A percentile compares a stretch with the other conserved stretches of the same genome.
phyloP scores from a whole-genome alignment of 1,140 invertebrate species.

The Pseudomyrmex dendroicus region DNA sequence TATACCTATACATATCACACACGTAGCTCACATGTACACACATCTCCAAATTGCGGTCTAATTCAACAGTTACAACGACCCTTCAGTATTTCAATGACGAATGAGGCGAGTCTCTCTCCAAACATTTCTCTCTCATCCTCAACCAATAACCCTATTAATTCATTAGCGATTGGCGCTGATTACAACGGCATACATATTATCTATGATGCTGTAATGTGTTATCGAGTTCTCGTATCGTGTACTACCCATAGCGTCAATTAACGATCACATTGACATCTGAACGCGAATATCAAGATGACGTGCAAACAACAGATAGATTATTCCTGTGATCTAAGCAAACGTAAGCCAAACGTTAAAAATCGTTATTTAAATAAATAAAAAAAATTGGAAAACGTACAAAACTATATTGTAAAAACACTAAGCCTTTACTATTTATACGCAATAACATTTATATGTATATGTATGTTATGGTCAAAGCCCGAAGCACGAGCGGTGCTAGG shows the following conservation, averaged over 20 bases:
- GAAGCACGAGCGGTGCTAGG: too few relatives aligned
- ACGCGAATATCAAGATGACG: neutral
- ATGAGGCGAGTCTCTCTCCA: slow-evolving; percentile 2
- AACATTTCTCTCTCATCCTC: slow-evolving; percentile 43
- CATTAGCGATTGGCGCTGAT: slow-evolving; percentile 69
- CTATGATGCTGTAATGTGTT: slow-evolving; percentile 57
- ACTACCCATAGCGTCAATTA: slow-evolving; percentile 48
- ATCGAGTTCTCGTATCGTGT: slow-evolving; percentile 49
- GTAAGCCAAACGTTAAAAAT: neutral
- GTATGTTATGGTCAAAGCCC: too few relatives aligned
- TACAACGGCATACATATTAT: slow-evolving; percentile 67
- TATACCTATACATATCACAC: too few relatives aligned
- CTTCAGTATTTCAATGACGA: slow-evolving; percentile 11
- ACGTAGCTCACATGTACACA: neutral
- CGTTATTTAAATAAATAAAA: slow-evolving; percentile 1
- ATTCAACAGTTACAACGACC: neutral
- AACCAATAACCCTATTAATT: slow-evolving; percentile 69
- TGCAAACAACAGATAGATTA: slow-evolving; percentile 14
- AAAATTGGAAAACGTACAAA: too few relatives aligned
- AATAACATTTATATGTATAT: too few relatives aligned
- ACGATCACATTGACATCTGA: slow-evolving; percentile 3
- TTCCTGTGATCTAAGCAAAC: neutral
- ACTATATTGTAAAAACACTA: too few relatives aligned
- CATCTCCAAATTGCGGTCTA: neutral
- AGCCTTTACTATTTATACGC: too few relatives aligned